Evolutionary conservation across 2,113 vertebrate species (phyloP), one percentile per base, ranked within the genome.

Genomic region (Thinocorus orbignyianus): DNA sequence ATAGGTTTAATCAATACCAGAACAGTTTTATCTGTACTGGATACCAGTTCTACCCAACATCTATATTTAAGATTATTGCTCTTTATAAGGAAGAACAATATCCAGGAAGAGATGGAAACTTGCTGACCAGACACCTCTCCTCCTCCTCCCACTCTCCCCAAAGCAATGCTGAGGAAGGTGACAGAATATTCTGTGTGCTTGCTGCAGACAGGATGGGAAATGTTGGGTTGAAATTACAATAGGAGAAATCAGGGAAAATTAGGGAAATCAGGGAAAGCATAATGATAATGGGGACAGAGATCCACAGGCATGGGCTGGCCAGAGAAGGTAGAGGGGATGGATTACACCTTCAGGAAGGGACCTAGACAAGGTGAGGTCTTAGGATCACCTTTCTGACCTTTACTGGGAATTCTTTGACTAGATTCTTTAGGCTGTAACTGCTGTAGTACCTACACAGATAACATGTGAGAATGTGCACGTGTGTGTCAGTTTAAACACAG

Each of bases 271-370:
- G 73, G 26, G 41, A 48, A 82, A 7, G 13, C 26, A 19, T 13
- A 4, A 33, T 19, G 31, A 24, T n/a, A 48, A 6, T 17, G 24
- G 49, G 33, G 30, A 52, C 23, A 46, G 41, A 48, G 55, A 42
- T 10, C 16, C 0, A 0, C 33, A 48, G 55, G 46, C 39, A 37
- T 13, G 22, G 31, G 46, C n/a, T 48, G 41, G 26, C 2, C 30
- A 31, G 55, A 24, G 37, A 13, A n/a, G 41, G 14, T 17, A 51
- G 48, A 23, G 48, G 23, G 30, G 46, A 30, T 44, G 37, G 15
- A 68, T 24, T 37, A 4, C 0, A 0, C 11, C 20, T 80, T 30
- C 68, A 57, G 41, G 22, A 39, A 64, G 19, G 35, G 35, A 22
- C 44, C 25, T n/a, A 31, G 70, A 3, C 35, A 16, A 46, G 66